Evolutionary conservation across 2,888 invertebrate genomes (phyloP), one percentile per base, ranked within the genome.

Genomic region (Hetaerina titia): DNA sequence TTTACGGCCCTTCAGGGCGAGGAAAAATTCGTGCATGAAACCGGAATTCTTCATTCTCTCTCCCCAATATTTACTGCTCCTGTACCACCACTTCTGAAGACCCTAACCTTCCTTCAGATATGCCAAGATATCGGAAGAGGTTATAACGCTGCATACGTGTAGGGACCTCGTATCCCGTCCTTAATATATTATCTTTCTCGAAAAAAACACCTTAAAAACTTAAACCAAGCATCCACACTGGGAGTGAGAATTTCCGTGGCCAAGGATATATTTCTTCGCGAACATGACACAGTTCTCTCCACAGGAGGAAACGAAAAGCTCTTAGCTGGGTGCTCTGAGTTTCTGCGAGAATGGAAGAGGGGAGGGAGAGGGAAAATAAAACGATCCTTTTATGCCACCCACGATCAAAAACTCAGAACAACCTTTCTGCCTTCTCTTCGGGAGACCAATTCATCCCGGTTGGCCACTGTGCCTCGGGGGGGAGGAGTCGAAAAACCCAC

Each of bases 191-290:
- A 63, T 64, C 90, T 22, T 45, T 7, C 19, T 2, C 19, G 31
- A 90, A 90, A 69, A 69, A 69, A 60, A 58, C 63, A 25, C 63
- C 64, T 31, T 64, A 64, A 64, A 64, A 64, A 63, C 31, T 63
- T 22, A 11, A 90, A 60, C n/a, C 45, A 31, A 25, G 90, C 90
- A 64, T 64, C 90, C 90, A 90, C 63, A 45, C 56, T 31, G 11
- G 63, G 90, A 60, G 45, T 22, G 90, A 90, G 90, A 90, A 64
- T 22, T 90, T 90, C n/a, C 64, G 63, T 8, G 31, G 64, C 63
- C 60, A 69, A 31, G 90, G 64, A 31, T 90, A 90, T 90, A 90
- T 64, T 45, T 90, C 90, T 90, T 64, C 31, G 64, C 90, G 90
- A 90, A 90, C 90, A 90, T 64, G 90, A 90, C 90, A 64, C 58